These are phyloP conservation scores for Plectus sambesii DNA, from an alignment of 1,140 invertebrate species.

Conservation along the genomic window DNA sequence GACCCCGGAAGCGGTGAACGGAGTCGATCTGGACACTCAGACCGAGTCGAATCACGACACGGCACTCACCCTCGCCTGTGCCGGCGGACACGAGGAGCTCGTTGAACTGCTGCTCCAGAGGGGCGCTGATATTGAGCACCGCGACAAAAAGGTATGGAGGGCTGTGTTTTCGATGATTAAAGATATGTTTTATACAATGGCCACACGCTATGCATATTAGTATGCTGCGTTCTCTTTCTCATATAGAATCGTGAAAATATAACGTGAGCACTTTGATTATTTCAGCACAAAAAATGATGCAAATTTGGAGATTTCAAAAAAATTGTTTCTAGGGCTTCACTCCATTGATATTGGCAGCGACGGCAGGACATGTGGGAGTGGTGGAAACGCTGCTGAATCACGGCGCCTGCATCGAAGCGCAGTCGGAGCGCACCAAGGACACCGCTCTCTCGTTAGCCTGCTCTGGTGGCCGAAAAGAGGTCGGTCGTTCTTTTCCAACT, in stretches of 20 bases:
- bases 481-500: conserved; percentile 24
- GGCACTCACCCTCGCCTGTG: conserved; percentile 86
- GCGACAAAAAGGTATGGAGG: conserved; percentile 98
- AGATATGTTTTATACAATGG: too few relatives aligned
- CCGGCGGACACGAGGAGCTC: conserved; percentile 87
- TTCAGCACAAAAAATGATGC: too few relatives aligned
- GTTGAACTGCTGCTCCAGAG: conserved; percentile 76
- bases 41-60: conserved; percentile 98
- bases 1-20: too few relatives aligned
- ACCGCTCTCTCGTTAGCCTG: conserved; percentile 93
- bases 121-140: conserved; percentile 86
- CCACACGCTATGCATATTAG: too few relatives aligned
- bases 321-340: conserved; percentile 63
- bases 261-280: too few relatives aligned
- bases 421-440: conserved; percentile 96
- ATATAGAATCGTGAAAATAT: too few relatives aligned
- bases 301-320: too few relatives aligned
- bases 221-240: too few relatives aligned
- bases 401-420: conserved; percentile 87
- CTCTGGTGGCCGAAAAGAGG: conserved; percentile 85
- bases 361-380: conserved; percentile 84
- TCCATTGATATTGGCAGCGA: conserved; percentile 87
- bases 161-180: conserved; percentile 27
- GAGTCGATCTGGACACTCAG: conserved; percentile 64
- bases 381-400: conserved; percentile 84